Percentiles rank a stretch among this genome's conserved stretches.
Evolutionary conservation across 2,797 vertebrate species (phyloP).

Genomic region (Cottoperca gobio): DNA sequence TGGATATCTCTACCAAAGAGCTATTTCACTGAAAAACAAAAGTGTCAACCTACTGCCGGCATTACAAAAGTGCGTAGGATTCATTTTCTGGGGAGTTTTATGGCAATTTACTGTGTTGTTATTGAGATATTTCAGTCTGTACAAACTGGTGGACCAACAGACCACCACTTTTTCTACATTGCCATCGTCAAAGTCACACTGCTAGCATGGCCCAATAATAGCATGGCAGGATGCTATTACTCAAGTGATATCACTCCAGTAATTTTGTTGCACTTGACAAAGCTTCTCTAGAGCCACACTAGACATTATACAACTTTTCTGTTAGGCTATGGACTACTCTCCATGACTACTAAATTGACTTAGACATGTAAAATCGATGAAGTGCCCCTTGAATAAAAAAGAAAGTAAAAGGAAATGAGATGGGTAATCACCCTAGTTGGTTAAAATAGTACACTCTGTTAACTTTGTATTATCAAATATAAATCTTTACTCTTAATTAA

Average conservation of each 20-base stretch:
- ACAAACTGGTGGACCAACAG: neutral
- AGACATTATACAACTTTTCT: neutral
- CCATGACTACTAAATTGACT: neutral
- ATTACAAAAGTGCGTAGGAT: neutral
- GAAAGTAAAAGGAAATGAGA: neutral
- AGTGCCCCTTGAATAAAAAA: neutral
- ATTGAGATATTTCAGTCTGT: neutral
- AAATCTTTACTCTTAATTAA: neutral
- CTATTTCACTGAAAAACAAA: neutral
- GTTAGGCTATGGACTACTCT: neutral
- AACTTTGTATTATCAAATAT: neutral
- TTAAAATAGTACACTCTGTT: neutral
- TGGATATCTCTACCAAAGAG: neutral
- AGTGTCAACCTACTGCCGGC: neutral
- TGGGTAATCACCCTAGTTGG: neutral
- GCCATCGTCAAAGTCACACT: neutral
- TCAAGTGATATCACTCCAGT: neutral
- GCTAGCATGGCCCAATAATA: neutral
- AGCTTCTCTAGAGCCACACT: neutral
- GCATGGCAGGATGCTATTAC: neutral
- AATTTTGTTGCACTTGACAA: neutral
- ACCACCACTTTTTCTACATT: neutral
- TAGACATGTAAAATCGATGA: neutral
- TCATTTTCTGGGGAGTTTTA: neutral
- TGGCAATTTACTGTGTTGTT: neutral